A percentile compares a stretch with the other conserved stretches of the same genome.
Evolutionary conservation across 2,888 invertebrate genomes (phyloP).

Genomic region (Drosophila barbarae): DNA sequence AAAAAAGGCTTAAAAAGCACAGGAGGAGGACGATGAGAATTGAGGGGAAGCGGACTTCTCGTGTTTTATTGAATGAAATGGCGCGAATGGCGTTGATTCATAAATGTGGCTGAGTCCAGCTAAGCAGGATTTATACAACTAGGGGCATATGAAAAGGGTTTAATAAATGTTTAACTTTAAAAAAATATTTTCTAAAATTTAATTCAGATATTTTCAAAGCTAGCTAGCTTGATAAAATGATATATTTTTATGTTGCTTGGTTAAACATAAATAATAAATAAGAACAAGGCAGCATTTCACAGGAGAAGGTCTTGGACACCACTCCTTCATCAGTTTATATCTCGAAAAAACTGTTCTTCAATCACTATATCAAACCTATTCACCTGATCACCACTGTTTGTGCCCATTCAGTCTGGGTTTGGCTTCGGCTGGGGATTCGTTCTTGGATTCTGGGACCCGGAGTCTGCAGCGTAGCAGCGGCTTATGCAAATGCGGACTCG

Average conservation of each 20-base stretch:
- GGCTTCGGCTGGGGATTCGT: conserved; percentile 25
- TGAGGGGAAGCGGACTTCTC: conserved; percentile 35
- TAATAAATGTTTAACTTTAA: no score
- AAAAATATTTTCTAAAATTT: no score
- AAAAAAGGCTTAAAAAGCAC: conserved; percentile 43
- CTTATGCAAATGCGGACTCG: conserved; percentile 64
- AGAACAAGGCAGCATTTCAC: no score
- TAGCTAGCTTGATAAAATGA: no score
- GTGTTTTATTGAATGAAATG: conserved; percentile 78
- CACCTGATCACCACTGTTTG: not conserved
- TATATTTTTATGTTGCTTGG: no score
- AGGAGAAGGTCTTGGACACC: no score
- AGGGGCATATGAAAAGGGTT: not conserved
- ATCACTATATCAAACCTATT: not conserved
- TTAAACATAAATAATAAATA: no score
- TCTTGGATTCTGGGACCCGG: conserved; percentile 19
- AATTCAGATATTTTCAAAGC: no score
- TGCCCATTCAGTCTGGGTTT: conserved; percentile 34
- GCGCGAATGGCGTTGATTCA: conserved; percentile 77
- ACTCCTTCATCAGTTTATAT: not conserved
- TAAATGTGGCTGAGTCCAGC: conserved; percentile 64
- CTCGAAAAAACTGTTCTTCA: not conserved
- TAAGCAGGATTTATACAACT: conserved; percentile 11
- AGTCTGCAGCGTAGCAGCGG: conserved; percentile 29
- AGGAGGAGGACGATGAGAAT: not conserved